Base-by-base conservation (phyloP, 2,797 vertebrate species). In the Anguilla pacifica region DNA sequence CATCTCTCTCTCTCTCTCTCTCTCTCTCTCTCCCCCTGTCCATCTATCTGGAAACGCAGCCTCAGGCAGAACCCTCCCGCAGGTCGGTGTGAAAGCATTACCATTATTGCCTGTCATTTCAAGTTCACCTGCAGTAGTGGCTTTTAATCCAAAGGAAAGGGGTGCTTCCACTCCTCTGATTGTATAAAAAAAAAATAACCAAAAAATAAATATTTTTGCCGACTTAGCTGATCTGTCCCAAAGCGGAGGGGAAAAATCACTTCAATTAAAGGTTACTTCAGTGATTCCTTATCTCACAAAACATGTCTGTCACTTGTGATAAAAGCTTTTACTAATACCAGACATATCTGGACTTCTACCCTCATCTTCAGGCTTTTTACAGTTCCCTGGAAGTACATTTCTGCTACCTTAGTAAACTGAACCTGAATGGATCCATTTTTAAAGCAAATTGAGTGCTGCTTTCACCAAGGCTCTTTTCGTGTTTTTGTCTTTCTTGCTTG, bases 51-150 rank as follows among this genome's bases (percentile, higher is more conserved):
- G 57, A 43, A n/a, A 35, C 72, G 84, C 95, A 99, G 81, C 96
- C 95, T 86, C 98, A 98, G 91, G 96, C 97, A 0, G 98, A 99
- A 87, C 96, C 97, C 0, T 97, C 98, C 31, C 98, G 97, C 89
- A 98, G 98, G 98, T 99, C 93, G 95, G 96, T 96, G 94, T 92
- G 92, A 84, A 90, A 89, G 90, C 87, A 87, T 86, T 39, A 35
- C 25, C 77, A 35, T 84, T 74, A 82, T n/a, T 79, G 7, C 28
- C 79, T 82, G 22, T 51, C 43, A 25, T 2, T n/a, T 82, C 46
- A 51, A 15, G 3, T 77, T 77, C 74, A 77, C 9, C 15, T 11
- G 15, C 13, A 1, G 28, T 74, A 9, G n/a, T 35, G 70, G 28
- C 28, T 35, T 72, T 72, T 72, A 35, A 11, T 13, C 10, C 70